These are phyloP conservation scores for Diachasma alloeum DNA, from an alignment of 1,140 invertebrate species.

Conservation along the genomic window DNA sequence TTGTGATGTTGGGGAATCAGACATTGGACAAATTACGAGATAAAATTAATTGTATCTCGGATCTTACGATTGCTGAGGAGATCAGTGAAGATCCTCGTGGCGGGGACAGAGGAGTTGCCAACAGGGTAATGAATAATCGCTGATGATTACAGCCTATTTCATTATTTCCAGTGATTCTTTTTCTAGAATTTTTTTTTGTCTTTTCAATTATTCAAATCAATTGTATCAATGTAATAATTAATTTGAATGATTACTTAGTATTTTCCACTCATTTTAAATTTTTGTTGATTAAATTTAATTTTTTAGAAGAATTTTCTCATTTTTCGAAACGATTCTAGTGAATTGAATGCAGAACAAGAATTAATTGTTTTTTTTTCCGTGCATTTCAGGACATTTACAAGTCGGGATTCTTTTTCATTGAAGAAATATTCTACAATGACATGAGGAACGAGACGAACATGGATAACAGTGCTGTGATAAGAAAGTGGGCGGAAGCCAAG, in stretches of 20 bases:
- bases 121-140: slow-evolving; percentile 59
- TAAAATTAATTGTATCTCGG: slow-evolving; percentile 73
- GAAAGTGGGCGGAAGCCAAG: slow-evolving; percentile 70
- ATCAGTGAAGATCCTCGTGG: slow-evolving; percentile 69
- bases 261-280: background rate
- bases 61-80: slow-evolving; percentile 70
- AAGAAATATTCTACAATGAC: slow-evolving; percentile 83
- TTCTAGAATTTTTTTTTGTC: no score
- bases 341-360: background rate
- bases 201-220: no score
- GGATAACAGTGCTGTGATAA: slow-evolving; percentile 73
- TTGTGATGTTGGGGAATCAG: slow-evolving; percentile 71
- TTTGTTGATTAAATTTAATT: slow-evolving; percentile 17
- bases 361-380: slow-evolving; percentile 31
- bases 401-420: slow-evolving; percentile 82
- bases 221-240: no score
- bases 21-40: slow-evolving; percentile 72
- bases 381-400: slow-evolving; percentile 71
- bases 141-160: no score
- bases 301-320: background rate
- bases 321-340: no score
- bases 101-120: slow-evolving; percentile 46
- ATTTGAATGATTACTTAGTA: no score
- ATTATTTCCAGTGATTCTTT: no score
- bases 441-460: slow-evolving; percentile 65